Base-by-base conservation (phyloP, 2,888 invertebrate species). In the Cyrtodaria siliqua region DNA sequence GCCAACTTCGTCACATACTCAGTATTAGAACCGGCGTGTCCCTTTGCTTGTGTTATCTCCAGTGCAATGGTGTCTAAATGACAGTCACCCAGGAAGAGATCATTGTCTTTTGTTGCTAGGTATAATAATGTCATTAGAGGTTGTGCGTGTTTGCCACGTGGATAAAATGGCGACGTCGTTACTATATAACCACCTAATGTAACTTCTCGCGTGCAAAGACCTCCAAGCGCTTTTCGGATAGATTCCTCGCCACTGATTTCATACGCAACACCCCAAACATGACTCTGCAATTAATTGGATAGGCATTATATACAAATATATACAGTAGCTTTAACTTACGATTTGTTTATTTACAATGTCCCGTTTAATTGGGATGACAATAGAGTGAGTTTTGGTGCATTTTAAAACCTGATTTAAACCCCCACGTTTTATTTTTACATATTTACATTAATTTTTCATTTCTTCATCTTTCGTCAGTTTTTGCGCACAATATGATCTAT, bases 201-300 rank as follows among this genome's bases (percentile, higher is more conserved):
- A 92, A 96, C 96, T 93, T 98, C 98, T 67, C 97, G 94, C 71
- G 95, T 95, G 80, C 96, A 95, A 60, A 98, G 94, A 93, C 97
- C 97, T 0, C 96, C 95, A 61, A 97, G 92, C 8, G 95, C 95
- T 69, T 95, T 95, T 0, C 95, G 42, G 26, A 92, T 89, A 24
- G 83, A 76, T 3, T 89, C 96, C 18, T 63, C 42, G 2, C 92
- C 93, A 52, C 95, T 95, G 71, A 97, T 94, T 92, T 96, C 95
- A 92, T 96, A 98, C 0, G 97, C 97, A 86, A 96, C 95, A 16
- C 98, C 98, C 96, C 97, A 97, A 14, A 97, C 97, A 60, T 95
- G 94, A 64, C 96, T 96, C 97, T 97, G 94, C n/a, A 95, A 95
- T 9, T 44, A 44, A 44, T 3, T 4, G 12, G 12, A 12, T 33